Conservation (phyloP, 2,113 vertebrate genomes). For the Taurulus bubalis region DNA sequence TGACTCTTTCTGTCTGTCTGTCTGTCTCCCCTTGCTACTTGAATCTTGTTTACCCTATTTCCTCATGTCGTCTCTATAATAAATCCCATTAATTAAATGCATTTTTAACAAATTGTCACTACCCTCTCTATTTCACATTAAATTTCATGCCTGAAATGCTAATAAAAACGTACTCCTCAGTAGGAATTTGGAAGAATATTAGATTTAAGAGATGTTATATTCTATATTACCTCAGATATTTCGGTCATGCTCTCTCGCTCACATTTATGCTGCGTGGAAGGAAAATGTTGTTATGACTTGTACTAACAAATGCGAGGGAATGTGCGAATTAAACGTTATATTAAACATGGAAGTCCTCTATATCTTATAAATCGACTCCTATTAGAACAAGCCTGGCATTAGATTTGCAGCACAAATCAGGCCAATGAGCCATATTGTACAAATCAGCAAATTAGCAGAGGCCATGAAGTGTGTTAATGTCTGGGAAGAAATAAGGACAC, state of each 20-base stretch:
- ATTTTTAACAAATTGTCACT: constrained; percentile 48
- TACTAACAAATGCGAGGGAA: constrained; percentile 77
- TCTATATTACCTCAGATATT: constrained; percentile 66
- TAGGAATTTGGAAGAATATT: constrained; percentile 70
- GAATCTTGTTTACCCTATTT: constrained; percentile 46
- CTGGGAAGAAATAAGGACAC: constrained; percentile 82
- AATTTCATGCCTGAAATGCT: constrained; percentile 67
- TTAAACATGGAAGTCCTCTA: constrained; percentile 80
- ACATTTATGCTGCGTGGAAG: constrained; percentile 73
- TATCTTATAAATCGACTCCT: constrained; percentile 82
- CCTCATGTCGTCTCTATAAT: constrained; percentile 23
- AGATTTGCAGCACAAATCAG: constrained; percentile 84
- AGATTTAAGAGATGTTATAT: constrained; percentile 68
- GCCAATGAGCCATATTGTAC: constrained; percentile 87
- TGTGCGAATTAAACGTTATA: constrained; percentile 80
- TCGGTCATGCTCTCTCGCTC: constrained; percentile 69
- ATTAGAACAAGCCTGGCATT: constrained; percentile 84
- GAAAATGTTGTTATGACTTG: constrained; percentile 80
- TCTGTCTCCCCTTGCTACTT: neutral
- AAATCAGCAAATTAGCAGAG: constrained; percentile 87
- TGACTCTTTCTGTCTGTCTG: neutral
- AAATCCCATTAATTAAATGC: constrained; percentile 56
- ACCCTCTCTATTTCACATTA: constrained; percentile 44
- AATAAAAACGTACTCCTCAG: constrained; percentile 66
- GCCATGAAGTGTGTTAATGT: constrained; percentile 87